Base-by-base conservation (phyloP, 2,113 vertebrate species). In the Ciconia maguari region DNA sequence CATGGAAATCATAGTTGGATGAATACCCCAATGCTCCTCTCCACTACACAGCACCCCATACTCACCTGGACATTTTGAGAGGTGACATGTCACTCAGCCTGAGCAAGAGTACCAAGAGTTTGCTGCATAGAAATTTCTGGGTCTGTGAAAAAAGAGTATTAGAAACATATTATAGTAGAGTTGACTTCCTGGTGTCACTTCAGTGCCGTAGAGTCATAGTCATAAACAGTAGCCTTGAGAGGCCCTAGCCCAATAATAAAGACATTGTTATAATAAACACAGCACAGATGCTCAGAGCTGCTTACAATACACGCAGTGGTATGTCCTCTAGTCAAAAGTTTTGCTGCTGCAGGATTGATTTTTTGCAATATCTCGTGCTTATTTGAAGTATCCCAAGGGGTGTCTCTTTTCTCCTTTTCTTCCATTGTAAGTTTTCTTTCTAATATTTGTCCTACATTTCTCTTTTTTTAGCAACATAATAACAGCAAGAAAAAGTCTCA, bases 251-350 rank as follows among this genome's bases (percentile, higher is more conserved):
- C 69, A 91, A 81, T 93, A 93, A 94, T 84, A 68, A 96, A 87
- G 86, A 76, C 83, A 89, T 72, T 93, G 72, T 94, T 93, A 81
- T 57, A 86, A 84, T 82, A 95, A 95, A 94, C 54, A 52, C 49
- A 89, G 61, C 84, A 79, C 83, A 93, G 93, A 94, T 87, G 62
- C 91, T 91, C 66, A 85, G 83, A 94, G 57, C 52, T 94, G n/a
- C 86, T 94, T 92, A 61, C 83, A 69, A 42, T 61, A 77, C 42
- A 41, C 2, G 1, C 34, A 71, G 51, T 84, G 52, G 16, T 82
- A 61, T 57, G 76, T 78, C 83, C 41, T 77, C 27, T 75, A 72
- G 80, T 82, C 72, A 90, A 79, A 90, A 78, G 10, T 82, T 87
- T 87, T 87, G 49, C 61, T 91, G 38, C 65, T 61, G 64, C 16